Conservation (phyloP, 2,797 vertebrate species). For the Apogon hyalosoma region DNA sequence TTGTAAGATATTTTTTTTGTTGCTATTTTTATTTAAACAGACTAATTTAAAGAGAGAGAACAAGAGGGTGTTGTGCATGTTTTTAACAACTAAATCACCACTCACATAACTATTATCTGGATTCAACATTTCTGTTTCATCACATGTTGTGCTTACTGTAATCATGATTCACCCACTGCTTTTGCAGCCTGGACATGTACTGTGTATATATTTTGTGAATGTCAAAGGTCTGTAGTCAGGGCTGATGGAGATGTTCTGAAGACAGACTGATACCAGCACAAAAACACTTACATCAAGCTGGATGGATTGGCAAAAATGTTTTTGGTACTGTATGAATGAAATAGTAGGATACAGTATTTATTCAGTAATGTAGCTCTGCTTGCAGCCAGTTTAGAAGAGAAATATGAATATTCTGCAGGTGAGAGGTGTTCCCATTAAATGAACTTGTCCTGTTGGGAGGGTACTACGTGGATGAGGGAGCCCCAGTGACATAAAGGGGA, state of each 20-base stretch:
- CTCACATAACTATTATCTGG: constrained; percentile 41
- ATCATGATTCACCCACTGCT: constrained; percentile 51
- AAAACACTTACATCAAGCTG: constrained; percentile 23
- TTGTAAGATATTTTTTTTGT: no score
- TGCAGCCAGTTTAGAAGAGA: constrained; percentile 1
- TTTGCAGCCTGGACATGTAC: constrained; percentile 42
- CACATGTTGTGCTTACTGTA: constrained; percentile 40
- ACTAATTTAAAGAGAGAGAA: no score
- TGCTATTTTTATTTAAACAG: no score
- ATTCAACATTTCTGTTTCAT: constrained; percentile 39
- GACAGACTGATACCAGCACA: constrained; percentile 19
- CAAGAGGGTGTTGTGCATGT: neutral
- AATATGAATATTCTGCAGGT: constrained; percentile 10
- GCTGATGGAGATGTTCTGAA: constrained; percentile 44
- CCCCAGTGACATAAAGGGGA: constrained; percentile 29
- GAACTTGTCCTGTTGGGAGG: constrained; percentile 37
- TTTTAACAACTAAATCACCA: neutral
- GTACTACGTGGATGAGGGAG: constrained; percentile 6
- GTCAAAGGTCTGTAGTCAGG: constrained; percentile 54
- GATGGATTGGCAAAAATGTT: constrained; percentile 5
- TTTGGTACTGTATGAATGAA: constrained; percentile 11
- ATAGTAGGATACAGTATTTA: neutral
- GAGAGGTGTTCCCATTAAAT: constrained; percentile 36
- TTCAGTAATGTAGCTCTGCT: neutral
- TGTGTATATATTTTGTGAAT: constrained; percentile 52